Percentiles rank a stretch among this genome's conserved stretches.
Evolutionary conservation across 2,113 vertebrate species (phyloP).

Genomic region (Oncorhynchus masou): DNA sequence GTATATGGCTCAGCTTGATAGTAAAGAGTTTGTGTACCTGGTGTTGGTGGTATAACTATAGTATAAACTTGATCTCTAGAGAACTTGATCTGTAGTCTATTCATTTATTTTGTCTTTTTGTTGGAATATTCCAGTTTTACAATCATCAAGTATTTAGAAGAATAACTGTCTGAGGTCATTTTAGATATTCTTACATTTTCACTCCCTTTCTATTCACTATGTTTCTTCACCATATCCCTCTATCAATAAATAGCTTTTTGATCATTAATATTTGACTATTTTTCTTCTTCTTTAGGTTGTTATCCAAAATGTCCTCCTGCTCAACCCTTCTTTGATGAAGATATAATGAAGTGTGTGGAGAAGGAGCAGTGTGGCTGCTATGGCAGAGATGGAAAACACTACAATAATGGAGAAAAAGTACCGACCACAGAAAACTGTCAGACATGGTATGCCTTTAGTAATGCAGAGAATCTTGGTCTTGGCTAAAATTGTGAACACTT

Average conservation of each 20-base stretch:
- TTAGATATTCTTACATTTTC: no score
- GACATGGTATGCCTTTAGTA: constrained; percentile 71
- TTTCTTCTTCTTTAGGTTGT: constrained; percentile 76
- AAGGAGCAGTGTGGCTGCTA: constrained; percentile 69
- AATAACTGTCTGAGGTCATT: no score
- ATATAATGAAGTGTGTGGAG: constrained; percentile 81
- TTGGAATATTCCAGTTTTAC: background rate
- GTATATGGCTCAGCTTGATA: no score
- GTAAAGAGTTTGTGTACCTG: no score
- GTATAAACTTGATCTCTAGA: no score
- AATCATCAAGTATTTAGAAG: no score
- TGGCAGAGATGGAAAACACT: constrained; percentile 56
- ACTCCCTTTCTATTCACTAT: background rate
- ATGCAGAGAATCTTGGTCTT: background rate
- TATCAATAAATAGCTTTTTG: background rate
- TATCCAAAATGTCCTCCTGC: constrained; percentile 83
- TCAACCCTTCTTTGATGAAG: constrained; percentile 83
- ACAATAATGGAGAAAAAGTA: constrained; percentile 68
- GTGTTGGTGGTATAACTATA: no score
- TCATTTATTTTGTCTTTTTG: background rate
- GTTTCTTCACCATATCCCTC: background rate
- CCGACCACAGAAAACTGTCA: constrained; percentile 74
- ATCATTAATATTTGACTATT: no score
- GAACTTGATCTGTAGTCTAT: no score
- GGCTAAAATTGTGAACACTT: no score